Percentiles rank a stretch among this genome's conserved stretches.
phyloP scores from a whole-genome alignment of 2,888 invertebrate genomes.

The Tetramorium bicarinatum region DNA sequence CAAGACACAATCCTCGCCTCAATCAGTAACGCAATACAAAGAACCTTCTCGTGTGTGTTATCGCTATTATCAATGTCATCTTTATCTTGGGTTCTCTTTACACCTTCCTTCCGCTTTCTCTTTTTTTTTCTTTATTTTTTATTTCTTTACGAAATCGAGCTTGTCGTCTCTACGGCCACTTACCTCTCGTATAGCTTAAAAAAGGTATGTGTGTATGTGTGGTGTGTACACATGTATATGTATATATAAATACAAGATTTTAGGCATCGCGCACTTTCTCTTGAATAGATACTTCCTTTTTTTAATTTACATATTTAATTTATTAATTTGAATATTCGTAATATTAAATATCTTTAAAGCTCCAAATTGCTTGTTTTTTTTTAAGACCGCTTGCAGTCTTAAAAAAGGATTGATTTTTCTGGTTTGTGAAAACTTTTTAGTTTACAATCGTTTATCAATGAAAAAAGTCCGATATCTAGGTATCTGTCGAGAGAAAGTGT shows the following conservation, averaged over 20 bases:
- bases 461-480: background rate
- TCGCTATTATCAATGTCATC: conserved; percentile 32
- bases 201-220: conserved; percentile 3
- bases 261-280: conserved; percentile 30
- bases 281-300: conserved; percentile 3
- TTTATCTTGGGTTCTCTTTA: background rate
- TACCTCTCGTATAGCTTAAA: conserved; percentile 37
- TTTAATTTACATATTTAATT: background rate
- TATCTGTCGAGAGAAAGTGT: conserved; percentile 31
- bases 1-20: conserved; percentile 42
- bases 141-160: conserved; percentile 46
- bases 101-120: background rate
- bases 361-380: background rate
- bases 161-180: conserved; percentile 27
- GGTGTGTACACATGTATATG: background rate
- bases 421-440: background rate
- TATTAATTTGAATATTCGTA: background rate
- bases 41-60: background rate
- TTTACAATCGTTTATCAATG: background rate
- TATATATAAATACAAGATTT: background rate
- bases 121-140: background rate
- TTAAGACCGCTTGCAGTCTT: background rate
- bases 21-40: conserved; percentile 25
- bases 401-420: background rate
- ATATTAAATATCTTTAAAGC: conserved; percentile 10